Percentiles rank a stretch among this genome's conserved stretches.
These are phyloP conservation scores for Pherbina coryleti DNA, from an alignment of 2,888 invertebrate species.

Conservation along the genomic window DNA sequence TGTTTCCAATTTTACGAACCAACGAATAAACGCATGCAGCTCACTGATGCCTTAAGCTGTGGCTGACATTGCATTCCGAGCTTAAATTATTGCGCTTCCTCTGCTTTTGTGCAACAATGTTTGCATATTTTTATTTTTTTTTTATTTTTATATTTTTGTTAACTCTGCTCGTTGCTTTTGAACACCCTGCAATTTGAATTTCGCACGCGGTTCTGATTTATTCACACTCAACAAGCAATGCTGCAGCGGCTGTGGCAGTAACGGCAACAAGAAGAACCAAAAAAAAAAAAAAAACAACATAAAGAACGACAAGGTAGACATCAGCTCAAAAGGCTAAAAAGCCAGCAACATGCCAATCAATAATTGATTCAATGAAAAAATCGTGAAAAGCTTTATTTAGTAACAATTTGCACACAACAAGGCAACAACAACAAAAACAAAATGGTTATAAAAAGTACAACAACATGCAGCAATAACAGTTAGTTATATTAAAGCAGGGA, in stretches of 20 bases:
- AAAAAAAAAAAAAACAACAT: slow-evolving; percentile 31
- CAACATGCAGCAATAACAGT: neutral
- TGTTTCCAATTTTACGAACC: slow-evolving; percentile 8
- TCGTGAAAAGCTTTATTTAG: slow-evolving; percentile 45
- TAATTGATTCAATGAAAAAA: slow-evolving; percentile 45
- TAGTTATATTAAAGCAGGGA: too few species aligned
- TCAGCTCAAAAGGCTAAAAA: neutral
- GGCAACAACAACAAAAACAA: neutral
- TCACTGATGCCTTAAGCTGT: neutral
- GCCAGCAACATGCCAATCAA: slow-evolving; percentile 35
- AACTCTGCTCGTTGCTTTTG: neutral
- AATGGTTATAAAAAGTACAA: neutral
- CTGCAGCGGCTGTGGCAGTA: slow-evolving; percentile 17
- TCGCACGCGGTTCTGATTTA: slow-evolving; percentile 34
- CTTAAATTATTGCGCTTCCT: slow-evolving; percentile 25
- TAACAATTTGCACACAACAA: slow-evolving; percentile 42
- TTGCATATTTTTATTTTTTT: neutral
- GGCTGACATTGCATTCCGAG: slow-evolving; percentile 1
- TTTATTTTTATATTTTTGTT: slow-evolving; percentile 3
- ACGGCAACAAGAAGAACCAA: slow-evolving; percentile 36
- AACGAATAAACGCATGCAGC: neutral
- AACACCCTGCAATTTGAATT: slow-evolving; percentile 29
- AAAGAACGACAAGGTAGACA: slow-evolving; percentile 23
- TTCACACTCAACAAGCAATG: slow-evolving; percentile 27
- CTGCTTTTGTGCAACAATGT: neutral